These are phyloP conservation scores for Napeogenes sylphis DNA, from an alignment of 2,888 invertebrate genomes.

Conservation along the genomic window DNA sequence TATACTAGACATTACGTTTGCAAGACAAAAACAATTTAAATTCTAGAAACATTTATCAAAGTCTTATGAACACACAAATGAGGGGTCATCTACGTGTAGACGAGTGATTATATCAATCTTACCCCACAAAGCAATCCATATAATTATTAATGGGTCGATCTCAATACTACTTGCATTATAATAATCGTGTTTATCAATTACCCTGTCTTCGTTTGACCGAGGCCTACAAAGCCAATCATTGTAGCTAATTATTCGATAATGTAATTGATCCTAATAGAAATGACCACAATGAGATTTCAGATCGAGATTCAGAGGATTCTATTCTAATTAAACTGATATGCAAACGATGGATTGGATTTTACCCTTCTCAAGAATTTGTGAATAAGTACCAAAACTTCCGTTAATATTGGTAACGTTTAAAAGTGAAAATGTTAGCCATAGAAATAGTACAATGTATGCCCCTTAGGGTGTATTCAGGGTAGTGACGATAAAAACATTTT, in stretches of 20 bases:
- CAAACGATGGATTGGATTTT: conserved; percentile 8
- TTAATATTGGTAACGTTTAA: too few species aligned
- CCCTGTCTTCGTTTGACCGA: conserved; percentile 38
- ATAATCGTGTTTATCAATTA: conserved; percentile 35
- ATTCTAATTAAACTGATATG: conserved; percentile 12
- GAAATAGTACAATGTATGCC: too few species aligned
- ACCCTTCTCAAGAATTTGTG: neutral
- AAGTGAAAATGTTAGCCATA: too few species aligned
- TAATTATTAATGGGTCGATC: conserved; percentile 4
- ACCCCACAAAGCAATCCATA: neutral
- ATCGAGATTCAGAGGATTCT: conserved; percentile 6
- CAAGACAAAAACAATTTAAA: too few species aligned
- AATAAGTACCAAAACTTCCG: too few species aligned
- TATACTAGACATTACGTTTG: too few species aligned
- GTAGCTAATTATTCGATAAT: conserved; percentile 35
- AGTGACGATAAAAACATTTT: too few species aligned
- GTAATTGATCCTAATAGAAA: conserved; percentile 27
- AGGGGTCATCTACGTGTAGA: too few species aligned
- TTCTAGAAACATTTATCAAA: too few species aligned
- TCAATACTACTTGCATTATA: conserved; percentile 11
- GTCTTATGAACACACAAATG: too few species aligned
- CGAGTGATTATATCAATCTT: neutral
- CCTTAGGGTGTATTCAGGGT: too few species aligned
- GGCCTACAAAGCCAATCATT: conserved; percentile 41
- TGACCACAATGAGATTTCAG: conserved; percentile 22